Evolutionary conservation across 2,888 invertebrate genomes (phyloP).

Genomic region (Teinopalpus imperialis): DNA sequence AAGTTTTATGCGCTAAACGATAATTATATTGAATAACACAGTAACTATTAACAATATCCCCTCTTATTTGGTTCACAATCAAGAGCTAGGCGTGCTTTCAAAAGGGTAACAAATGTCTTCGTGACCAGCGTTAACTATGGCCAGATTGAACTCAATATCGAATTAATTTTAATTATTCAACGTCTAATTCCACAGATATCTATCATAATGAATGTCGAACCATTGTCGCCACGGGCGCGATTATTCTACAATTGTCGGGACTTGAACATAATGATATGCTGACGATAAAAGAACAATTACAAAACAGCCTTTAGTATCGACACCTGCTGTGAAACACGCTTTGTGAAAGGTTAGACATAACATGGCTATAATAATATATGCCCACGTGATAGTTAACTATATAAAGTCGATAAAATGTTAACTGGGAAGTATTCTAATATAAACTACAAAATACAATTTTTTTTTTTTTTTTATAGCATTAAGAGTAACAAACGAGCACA

Average conservation of each 20-base stretch:
- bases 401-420: too few species aligned
- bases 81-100: slow-evolving; percentile 15
- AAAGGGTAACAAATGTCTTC: slow-evolving; percentile 26
- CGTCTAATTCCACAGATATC: slow-evolving; percentile 34
- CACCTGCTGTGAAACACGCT: slow-evolving; percentile 25
- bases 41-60: too few species aligned
- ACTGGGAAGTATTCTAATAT: too few species aligned
- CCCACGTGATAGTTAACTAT: not conserved
- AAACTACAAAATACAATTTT: too few species aligned
- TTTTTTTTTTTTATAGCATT: too few species aligned
- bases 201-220: slow-evolving; percentile 44
- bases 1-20: too few species aligned
- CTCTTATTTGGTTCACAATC: slow-evolving; percentile 14
- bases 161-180: slow-evolving; percentile 33
- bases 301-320: slow-evolving; percentile 18
- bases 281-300: slow-evolving; percentile 23
- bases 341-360: slow-evolving; percentile 13
- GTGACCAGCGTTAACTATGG: slow-evolving; percentile 16
- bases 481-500: too few species aligned
- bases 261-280: slow-evolving; percentile 20
- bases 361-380: slow-evolving; percentile 1
- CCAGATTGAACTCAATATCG: slow-evolving; percentile 13
- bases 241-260: slow-evolving; percentile 28
- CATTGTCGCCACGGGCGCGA: slow-evolving; percentile 37
- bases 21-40: too few species aligned